These are phyloP conservation scores for Poecilia velifera DNA, from an alignment of 2,797 vertebrate species.

Conservation along the genomic window DNA sequence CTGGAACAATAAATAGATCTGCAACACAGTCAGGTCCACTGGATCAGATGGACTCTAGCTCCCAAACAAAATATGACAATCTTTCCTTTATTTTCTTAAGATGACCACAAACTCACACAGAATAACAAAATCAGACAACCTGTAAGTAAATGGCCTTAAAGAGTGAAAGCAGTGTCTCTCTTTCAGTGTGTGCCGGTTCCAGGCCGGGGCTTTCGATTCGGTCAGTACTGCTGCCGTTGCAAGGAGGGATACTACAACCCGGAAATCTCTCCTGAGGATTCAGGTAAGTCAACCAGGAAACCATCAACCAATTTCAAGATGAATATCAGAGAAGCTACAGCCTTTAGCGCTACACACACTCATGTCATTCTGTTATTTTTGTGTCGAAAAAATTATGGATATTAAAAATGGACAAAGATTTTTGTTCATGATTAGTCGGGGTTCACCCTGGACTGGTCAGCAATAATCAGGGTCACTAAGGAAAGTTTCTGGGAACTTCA, in stretches of 20 bases:
- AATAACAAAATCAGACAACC: no score
- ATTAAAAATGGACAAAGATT: neutral
- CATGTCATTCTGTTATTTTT: neutral
- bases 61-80: no score
- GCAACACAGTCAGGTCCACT: neutral
- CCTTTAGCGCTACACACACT: neutral
- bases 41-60: neutral
- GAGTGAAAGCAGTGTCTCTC: neutral
- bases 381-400: no score
- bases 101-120: no score
- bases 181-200: constrained; percentile 86
- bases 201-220: constrained; percentile 86
- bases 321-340: neutral
- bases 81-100: no score
- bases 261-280: constrained; percentile 17
- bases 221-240: constrained; percentile 91
- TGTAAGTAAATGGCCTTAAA: neutral
- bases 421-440: neutral
- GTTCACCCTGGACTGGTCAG: no score
- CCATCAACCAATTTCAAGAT: neutral
- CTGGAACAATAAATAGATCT: neutral
- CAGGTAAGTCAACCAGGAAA: constrained; percentile 53
- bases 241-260: constrained; percentile 88
- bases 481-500: neutral
- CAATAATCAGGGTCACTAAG: no score